Evolutionary conservation across 2,888 invertebrate species (phyloP).

Genomic region (Clusia tigrina): DNA sequence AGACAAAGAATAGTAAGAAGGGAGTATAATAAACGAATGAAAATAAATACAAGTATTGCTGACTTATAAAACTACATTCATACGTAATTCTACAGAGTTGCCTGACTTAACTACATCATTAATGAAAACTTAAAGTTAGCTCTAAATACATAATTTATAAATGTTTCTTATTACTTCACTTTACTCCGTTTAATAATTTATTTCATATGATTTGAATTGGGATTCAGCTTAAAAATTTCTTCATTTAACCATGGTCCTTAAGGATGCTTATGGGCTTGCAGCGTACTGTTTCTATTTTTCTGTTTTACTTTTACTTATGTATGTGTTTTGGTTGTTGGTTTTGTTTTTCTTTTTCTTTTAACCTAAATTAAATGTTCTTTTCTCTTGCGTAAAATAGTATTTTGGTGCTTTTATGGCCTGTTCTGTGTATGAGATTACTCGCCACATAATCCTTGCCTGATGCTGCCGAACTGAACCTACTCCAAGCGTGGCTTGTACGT

Average conservation of each 20-base stretch:
- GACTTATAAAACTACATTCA: too few species aligned
- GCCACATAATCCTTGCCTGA: background rate
- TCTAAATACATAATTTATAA: constrained; percentile 17
- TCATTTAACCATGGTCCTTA: constrained; percentile 34
- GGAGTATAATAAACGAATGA: too few species aligned
- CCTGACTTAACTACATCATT: too few species aligned
- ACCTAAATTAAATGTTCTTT: constrained; percentile 23
- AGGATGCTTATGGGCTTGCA: constrained; percentile 26
- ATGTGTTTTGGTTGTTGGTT: constrained; percentile 6
- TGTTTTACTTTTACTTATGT: constrained; percentile 8
- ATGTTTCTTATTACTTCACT: too few species aligned
- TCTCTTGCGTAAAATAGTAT: background rate
- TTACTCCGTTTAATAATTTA: too few species aligned
- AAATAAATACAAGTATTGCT: too few species aligned
- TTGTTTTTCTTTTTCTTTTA: constrained; percentile 18
- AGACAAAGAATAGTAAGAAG: too few species aligned
- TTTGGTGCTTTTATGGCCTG: constrained; percentile 31
- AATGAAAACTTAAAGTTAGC: too few species aligned
- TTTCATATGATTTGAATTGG: constrained; percentile 15
- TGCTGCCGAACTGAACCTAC: constrained; percentile 66
- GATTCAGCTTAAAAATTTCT: constrained; percentile 9
- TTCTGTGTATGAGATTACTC: constrained; percentile 20
- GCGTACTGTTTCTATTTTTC: constrained; percentile 4
- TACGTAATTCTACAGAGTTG: too few species aligned
- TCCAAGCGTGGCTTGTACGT: constrained; percentile 91